A percentile compares a stretch with the other conserved stretches of the same genome.
Conservation (phyloP, 2,797 vertebrate genomes). For the Acanthurus tractus region DNA sequence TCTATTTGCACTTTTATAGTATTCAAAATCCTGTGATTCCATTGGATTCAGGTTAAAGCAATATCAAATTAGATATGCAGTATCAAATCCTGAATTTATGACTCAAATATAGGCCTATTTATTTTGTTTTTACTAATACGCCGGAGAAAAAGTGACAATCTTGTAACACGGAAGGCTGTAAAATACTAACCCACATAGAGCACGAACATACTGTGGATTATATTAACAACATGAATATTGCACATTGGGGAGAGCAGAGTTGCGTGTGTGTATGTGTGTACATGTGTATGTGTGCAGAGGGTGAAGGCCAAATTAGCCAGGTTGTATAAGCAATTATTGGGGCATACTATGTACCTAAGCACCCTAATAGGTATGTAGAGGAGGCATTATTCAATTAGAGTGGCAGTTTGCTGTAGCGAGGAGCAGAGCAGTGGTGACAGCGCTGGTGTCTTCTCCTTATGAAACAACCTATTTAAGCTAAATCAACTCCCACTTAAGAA, state of each 20-base stretch:
- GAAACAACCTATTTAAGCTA: constrained; percentile 96
- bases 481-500: constrained; percentile 97
- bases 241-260: constrained; percentile 43
- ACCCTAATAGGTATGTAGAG: constrained; percentile 87
- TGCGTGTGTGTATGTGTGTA: constrained; percentile 43
- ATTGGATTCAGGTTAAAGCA: constrained; percentile 73
- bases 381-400: constrained; percentile 94
- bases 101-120: constrained; percentile 64
- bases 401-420: constrained; percentile 86
- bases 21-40: constrained; percentile 60
- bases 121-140: constrained; percentile 69
- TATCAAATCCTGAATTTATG: constrained; percentile 70
- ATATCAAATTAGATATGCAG: constrained; percentile 70
- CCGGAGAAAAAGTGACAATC: constrained; percentile 42
- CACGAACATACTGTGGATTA: constrained; percentile 45
- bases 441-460: constrained; percentile 88
- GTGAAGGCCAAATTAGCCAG: constrained; percentile 85
- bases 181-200: constrained; percentile 42
- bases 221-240: constrained; percentile 76
- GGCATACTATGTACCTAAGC: constrained; percentile 86
- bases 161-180: constrained; percentile 58
- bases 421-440: constrained; percentile 87
- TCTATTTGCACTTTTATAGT: constrained; percentile 75
- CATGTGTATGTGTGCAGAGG: constrained; percentile 48
- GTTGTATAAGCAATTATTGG: constrained; percentile 86